Base-by-base conservation (phyloP, 2,888 invertebrate genomes). In the Melinaea marsaeus region DNA sequence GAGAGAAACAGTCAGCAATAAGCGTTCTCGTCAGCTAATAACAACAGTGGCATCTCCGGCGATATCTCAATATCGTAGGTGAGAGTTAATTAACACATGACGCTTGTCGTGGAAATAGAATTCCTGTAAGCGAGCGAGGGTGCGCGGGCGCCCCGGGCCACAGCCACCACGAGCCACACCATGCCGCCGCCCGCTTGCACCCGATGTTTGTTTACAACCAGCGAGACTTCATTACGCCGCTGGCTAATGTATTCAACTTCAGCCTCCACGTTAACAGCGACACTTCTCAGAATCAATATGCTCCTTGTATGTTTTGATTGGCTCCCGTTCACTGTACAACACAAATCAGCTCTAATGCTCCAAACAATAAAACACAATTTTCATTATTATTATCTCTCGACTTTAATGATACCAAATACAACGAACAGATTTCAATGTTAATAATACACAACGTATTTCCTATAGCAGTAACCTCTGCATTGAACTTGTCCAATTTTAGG, bases 251-350 rank as follows among this genome's bases (percentile, higher is more conserved):
- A 90, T 90, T 90, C 90, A 89, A 90, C 90, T 90, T 90, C 90
- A 90, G 89, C 89, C 90, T 89, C 84, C 88, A 88, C 89, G 90
- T 88, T 90, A 89, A 90, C 90, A 89, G 88, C 89, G 90, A 90
- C 90, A 90, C 90, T 90, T 90, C 90, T 90, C 88, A 86, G 90
- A 90, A 90, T 90, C 90, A 90, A 90, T 90, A 90, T 88, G 90
- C 88, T 90, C 87, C 88, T 88, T 89, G 90, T 90, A 90, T 90
- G 90, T 90, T 90, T 90, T 90, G 90, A 90, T 90, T 90, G 88
- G 88, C 84, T 88, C 79, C 77, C 80, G 79, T 77, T 74, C 70
- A 68, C 70, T 69, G 70, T 73, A 69, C 80, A 77, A 79, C 73
- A 75, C 75, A 80, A 84, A 79, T 72, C 74, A 75, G 74, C 77